These are phyloP conservation scores for Scotopteryx bipunctaria DNA, from an alignment of 2,888 invertebrate genomes.

Conservation along the genomic window DNA sequence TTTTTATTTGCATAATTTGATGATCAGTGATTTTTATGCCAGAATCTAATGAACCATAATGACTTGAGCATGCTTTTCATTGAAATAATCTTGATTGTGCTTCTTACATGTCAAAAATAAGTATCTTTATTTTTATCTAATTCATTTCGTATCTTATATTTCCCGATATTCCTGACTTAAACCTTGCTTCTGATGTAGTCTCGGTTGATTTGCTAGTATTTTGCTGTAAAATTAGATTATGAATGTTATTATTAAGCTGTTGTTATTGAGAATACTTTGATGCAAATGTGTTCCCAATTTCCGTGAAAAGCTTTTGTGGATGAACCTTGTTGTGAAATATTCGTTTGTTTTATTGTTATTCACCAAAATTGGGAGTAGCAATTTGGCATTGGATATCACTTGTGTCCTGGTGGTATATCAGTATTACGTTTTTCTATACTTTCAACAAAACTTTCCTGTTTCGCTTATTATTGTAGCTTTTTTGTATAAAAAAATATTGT, in stretches of 20 bases:
- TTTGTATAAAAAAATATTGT: constrained; percentile 56
- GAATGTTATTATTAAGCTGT: too few species aligned
- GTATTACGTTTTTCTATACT: constrained; percentile 58
- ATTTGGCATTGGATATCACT: constrained; percentile 18
- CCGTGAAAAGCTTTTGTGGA: constrained; percentile 19
- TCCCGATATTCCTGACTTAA: too few species aligned
- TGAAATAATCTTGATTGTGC: neutral
- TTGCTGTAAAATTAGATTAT: constrained; percentile 8
- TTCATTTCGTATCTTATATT: constrained; percentile 24
- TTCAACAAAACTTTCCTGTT: constrained; percentile 55
- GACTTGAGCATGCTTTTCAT: constrained; percentile 5
- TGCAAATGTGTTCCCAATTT: constrained; percentile 13
- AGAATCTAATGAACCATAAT: neutral
- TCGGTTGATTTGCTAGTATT: constrained; percentile 8
- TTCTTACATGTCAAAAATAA: neutral
- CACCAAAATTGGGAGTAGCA: constrained; percentile 12
- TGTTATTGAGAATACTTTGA: constrained; percentile 6
- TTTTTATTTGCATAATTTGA: neutral
- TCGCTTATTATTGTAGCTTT: constrained; percentile 57
- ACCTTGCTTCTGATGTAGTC: constrained; percentile 1
- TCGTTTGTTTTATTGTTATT: constrained; percentile 18
- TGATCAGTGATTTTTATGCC: constrained; percentile 1
- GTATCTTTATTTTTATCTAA: too few species aligned
- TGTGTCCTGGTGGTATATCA: constrained; percentile 44
- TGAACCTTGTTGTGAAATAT: constrained; percentile 29